A percentile compares a stretch with the other conserved stretches of the same genome.
Evolutionary conservation across 1,140 invertebrate genomes (phyloP).

Genomic region (Hylyphantes graminicola): DNA sequence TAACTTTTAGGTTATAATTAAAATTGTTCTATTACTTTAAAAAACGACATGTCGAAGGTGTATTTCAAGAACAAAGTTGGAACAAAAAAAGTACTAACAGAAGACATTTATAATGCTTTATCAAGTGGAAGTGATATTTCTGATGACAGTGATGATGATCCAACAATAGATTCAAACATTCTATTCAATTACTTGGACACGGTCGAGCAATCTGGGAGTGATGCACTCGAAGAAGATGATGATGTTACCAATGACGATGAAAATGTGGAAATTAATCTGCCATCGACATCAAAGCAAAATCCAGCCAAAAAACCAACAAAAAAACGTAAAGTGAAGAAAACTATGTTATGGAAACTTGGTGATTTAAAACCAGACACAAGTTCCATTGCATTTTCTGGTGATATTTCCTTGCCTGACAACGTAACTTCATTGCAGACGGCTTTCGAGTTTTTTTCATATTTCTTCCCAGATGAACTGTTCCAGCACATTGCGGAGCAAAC

Average conservation of each 20-base stretch:
- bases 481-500: background rate
- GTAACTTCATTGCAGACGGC: background rate
- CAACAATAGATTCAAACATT: background rate
- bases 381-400: background rate
- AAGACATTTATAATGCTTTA: no score
- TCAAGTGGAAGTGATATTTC: no score
- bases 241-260: background rate
- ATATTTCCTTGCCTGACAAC: background rate
- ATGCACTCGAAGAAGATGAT: no score
- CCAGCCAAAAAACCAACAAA: no score
- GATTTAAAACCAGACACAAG: background rate
- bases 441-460: slow-evolving; percentile 1
- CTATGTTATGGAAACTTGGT: background rate
- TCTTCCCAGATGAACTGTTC: background rate
- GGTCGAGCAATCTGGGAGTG: no score
- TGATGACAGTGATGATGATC: no score
- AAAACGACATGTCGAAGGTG: no score
- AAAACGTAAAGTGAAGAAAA: background rate
- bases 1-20: background rate
- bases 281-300: no score
- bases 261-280: no score
- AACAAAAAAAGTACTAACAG: no score
- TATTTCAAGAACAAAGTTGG: no score
- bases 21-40: background rate
- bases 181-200: no score